Base-by-base conservation (phyloP, 2,888 invertebrate species). In the Machimus atricapillus region DNA sequence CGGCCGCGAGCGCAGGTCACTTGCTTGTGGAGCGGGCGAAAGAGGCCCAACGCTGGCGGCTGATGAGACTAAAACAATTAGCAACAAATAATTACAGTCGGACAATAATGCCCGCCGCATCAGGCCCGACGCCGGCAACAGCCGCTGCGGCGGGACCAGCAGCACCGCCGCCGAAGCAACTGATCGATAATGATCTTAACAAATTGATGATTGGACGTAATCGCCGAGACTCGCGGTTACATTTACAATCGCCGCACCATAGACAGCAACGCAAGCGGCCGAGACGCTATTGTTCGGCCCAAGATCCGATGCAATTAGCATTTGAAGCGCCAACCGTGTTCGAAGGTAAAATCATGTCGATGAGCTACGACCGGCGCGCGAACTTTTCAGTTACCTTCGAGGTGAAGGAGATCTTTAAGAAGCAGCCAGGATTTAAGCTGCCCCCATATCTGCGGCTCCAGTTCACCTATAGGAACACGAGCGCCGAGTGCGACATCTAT, bases 341-440 rank as follows among this genome's bases (percentile, higher is more conserved):
- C 91, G 94, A 94, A 91, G 95, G 95, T 88, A 94, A 94, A 90
- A 95, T 94, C 87, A 93, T 94, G 89, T 95, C 95, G 89, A 94
- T 94, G 93, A 94, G 94, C 89, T 74, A 94, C 86, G 92, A 93
- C 89, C 93, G 94, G 82, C 93, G 93, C 82, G 92, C 93, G 86
- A 94, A 94, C 90, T 95, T 95, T 92, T 94, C 94, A 89, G 95
- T 95, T 89, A 94, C 95, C 88, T 95, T 96, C 92, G 94, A 94
- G 91, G 95, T 96, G 89, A 93, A 94, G 89, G 93, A 94, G 89
- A 94, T 94, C 89, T 94, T 94, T 91, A 96, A 96, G 91, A 94
- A 94, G 90, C 94, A 94, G 89, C 90, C 92, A 88, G 93, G 93
- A 74, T 90, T 90, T 86, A 91, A 91, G 58, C 88, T 92, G 89